phyloP scores from a whole-genome alignment of 2,113 vertebrate species.

The Cercopithecus mona region DNA sequence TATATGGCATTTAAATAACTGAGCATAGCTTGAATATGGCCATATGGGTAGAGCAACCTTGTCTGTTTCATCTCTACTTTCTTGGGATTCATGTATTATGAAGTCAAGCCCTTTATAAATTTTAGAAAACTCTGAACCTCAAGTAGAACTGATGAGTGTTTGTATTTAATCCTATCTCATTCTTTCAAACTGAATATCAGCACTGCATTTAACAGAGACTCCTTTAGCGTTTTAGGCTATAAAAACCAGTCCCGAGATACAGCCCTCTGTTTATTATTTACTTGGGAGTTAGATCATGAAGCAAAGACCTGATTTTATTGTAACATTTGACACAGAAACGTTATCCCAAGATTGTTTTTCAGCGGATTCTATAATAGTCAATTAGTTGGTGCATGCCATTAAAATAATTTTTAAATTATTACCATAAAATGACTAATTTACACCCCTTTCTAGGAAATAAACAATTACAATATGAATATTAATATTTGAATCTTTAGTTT shows the following conservation, averaged over 20 bases:
- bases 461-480: not conserved
- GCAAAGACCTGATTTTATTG: not conserved
- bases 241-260: not conserved
- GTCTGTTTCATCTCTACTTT: not conserved
- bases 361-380: not conserved
- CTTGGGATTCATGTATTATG: not conserved
- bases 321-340: not conserved
- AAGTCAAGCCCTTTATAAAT: not conserved
- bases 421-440: not conserved
- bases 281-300: not conserved
- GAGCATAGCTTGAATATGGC: not conserved
- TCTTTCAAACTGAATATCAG: not conserved
- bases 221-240: not conserved
- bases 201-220: not conserved
- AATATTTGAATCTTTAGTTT: not conserved
- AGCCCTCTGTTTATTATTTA: not conserved
- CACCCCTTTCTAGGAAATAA: not conserved
- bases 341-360: not conserved
- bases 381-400: no score
- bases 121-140: not conserved
- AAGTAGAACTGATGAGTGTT: not conserved
- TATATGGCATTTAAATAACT: not conserved
- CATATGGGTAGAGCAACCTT: not conserved
- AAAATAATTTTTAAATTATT: not conserved
- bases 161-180: not conserved